Base-by-base conservation (phyloP, 2,888 invertebrate genomes). In the Taenaris catops region DNA sequence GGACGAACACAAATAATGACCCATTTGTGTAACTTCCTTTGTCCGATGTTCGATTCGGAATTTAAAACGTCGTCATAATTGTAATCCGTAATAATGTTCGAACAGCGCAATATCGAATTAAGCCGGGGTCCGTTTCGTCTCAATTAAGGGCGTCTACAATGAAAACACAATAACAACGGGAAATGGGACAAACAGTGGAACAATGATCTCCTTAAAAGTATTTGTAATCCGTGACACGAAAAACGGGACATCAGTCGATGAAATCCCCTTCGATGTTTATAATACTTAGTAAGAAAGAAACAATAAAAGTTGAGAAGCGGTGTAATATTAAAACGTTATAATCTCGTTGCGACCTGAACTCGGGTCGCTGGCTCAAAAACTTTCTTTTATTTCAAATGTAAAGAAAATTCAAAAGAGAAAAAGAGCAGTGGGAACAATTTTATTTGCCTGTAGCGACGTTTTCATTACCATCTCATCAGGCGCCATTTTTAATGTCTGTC, bases 321-420 rank as follows among this genome's bases (percentile, higher is more conserved):
- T 64, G 70, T 69, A 60, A 75, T 80, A 81, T 81, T 80, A 76
- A 80, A 80, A 72, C 65, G 72, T 59, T 55, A 76, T 81, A 79
- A 81, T 80, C 79, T 67, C 60, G 58, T 48, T 43, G 32, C 36
- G 55, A 49, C 52, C 56, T 56, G 54, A 55, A 63, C 59, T 51
- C 59, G 66, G 65, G 65, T 62, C 65, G 49, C 17, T 8, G 36
- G 36, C 36, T 37, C 41, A 27, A 66, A 17, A 70, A 64, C 67
- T 71, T 66, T 53, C 67, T 58, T 70, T 78, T 75, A 79, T 76
- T 74, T 70, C 62, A 58, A 63, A 71, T 60, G 64, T 63, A 34
- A 70, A 66, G 58, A 55, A 48, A 51, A 48, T 32, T 41, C 27
- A 9, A 28, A 54, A 44, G 60, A 53, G 60, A 62, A 62, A 63